A percentile compares a stretch with the other conserved stretches of the same genome.
phyloP scores from a whole-genome alignment of 2,888 invertebrate genomes.

The Frankliniella intonsa region DNA sequence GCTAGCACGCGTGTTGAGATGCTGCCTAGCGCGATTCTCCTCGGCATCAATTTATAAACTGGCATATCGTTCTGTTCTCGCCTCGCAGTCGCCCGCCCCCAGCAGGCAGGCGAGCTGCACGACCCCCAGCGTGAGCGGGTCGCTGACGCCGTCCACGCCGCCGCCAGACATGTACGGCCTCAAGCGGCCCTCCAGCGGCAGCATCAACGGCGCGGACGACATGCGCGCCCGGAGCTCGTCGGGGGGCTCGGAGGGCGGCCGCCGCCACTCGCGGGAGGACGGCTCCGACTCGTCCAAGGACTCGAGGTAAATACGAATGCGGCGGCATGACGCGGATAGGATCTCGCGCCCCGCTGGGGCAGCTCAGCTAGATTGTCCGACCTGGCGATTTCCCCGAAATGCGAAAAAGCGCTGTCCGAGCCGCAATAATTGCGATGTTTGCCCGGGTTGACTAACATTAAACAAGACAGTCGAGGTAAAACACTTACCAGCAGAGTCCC shows the following conservation, averaged over 20 bases:
- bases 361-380: no score
- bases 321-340: no score
- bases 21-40: no score
- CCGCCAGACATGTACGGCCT: background rate
- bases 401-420: no score
- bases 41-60: constrained; percentile 25
- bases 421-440: no score
- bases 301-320: constrained; percentile 43
- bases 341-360: no score
- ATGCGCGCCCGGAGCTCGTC: background rate
- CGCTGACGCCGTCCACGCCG: constrained; percentile 38
- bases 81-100: constrained; percentile 42
- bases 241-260: constrained; percentile 41
- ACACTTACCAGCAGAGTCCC: no score
- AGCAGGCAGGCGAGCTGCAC: constrained; percentile 48
- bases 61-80: constrained; percentile 33
- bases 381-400: no score
- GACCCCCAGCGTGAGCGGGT: constrained; percentile 34
- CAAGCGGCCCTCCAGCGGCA: background rate
- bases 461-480: no score
- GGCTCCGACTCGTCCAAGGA: constrained; percentile 86
- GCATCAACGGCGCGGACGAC: constrained; percentile 1
- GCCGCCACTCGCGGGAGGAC: constrained; percentile 78
- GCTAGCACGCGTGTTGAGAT: no score
- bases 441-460: no score